Conservation (phyloP, 2,113 vertebrate species). For the Fulmarus glacialis region DNA sequence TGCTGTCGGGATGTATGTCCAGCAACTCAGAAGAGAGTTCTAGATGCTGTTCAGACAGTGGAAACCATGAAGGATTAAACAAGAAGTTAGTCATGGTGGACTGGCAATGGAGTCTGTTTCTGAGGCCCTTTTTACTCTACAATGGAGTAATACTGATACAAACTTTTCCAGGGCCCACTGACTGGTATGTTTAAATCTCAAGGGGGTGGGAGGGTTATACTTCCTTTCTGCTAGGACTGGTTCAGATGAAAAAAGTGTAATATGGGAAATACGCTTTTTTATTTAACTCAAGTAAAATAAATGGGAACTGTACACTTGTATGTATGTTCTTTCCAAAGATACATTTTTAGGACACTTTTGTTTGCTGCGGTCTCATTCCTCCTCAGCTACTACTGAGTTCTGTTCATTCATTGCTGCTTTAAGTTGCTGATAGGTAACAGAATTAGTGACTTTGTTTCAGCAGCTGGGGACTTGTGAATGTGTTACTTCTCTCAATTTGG, state of each 20-base stretch:
- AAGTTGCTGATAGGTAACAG: constrained; percentile 38
- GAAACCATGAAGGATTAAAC: constrained; percentile 24
- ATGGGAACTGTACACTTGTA: neutral
- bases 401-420: constrained; percentile 28
- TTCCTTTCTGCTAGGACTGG: constrained; percentile 57
- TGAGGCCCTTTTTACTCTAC: neutral
- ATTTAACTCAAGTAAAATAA: constrained; percentile 74
- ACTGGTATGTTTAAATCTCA: constrained; percentile 22
- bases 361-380: neutral
- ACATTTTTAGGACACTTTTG: neutral
- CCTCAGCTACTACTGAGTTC: neutral
- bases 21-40: neutral
- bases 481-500: neutral
- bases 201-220: constrained; percentile 23
- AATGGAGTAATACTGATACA: neutral
- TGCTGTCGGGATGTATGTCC: neutral
- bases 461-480: neutral
- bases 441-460: neutral
- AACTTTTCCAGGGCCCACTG: constrained; percentile 33
- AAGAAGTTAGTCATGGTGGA: neutral
- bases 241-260: constrained; percentile 50
- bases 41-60: constrained; percentile 15
- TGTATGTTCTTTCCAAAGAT: neutral
- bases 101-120: neutral
- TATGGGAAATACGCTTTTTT: constrained; percentile 48